Percentiles rank a stretch among this genome's conserved stretches.
phyloP scores from a whole-genome alignment of 30 jellyfish, hydroid and myxozoan genomes.

The Phacellophora camtschatica region DNA sequence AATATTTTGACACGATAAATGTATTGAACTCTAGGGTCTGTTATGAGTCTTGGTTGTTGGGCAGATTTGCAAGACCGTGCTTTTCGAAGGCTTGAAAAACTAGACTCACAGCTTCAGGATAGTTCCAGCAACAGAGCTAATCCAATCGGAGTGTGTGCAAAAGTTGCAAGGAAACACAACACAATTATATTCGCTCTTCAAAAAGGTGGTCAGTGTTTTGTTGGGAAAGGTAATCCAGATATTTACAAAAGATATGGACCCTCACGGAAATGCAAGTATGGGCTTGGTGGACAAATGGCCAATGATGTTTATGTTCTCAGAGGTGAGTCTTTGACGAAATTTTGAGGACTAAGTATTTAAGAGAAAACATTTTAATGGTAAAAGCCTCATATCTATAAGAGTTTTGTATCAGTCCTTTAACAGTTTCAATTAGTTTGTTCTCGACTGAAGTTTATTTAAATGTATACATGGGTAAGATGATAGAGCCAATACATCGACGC shows the following conservation, averaged over 20 bases:
- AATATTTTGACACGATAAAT: too few relatives aligned
- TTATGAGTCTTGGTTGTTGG: conserved; percentile 99
- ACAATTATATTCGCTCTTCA: conserved; percentile 83
- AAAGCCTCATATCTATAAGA: too few relatives aligned
- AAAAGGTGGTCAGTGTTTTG: conserved; percentile 97
- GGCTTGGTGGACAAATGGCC: conserved; percentile 99
- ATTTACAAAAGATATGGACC: conserved; percentile 76
- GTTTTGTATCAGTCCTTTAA: too few relatives aligned
- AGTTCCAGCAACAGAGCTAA: conserved; percentile 66
- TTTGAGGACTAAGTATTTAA: too few relatives aligned
- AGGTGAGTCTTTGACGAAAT: too few relatives aligned
- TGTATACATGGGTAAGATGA: too few relatives aligned
- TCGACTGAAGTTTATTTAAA: too few relatives aligned
- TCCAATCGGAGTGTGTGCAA: conserved; percentile 86
- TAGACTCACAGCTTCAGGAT: conserved; percentile 72
- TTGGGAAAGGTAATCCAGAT: conserved; percentile 59
- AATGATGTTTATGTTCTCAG: conserved; percentile 84
- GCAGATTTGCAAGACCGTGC: conserved; percentile 99
- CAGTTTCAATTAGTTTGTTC: too few relatives aligned
- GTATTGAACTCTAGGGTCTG: conserved; percentile 69
- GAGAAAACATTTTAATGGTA: too few relatives aligned
- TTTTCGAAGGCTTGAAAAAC: conserved; percentile 84
- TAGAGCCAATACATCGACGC: too few relatives aligned
- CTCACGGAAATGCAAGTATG: conserved; percentile 93
- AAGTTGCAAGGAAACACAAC: conserved; percentile 78